These are phyloP conservation scores for Drosophila ananassae DNA, from an alignment of 1,140 invertebrate species.

Conservation along the genomic window DNA sequence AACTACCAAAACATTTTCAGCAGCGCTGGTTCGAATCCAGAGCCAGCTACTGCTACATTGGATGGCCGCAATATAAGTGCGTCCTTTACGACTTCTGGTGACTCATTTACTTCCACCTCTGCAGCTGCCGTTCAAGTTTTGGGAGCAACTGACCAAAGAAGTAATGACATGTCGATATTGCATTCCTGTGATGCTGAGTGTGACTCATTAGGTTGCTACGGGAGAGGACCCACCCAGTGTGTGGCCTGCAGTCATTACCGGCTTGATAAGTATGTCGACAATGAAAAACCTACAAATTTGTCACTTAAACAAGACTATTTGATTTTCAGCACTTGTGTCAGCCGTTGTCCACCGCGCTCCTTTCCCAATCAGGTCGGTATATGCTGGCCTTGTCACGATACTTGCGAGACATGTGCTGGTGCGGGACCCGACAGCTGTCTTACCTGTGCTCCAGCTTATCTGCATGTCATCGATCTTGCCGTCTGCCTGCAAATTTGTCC, in stretches of 20 bases:
- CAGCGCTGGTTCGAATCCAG: conserved; percentile 88
- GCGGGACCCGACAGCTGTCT: conserved; percentile 93
- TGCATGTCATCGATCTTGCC: conserved; percentile 90
- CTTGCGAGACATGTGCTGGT: conserved; percentile 92
- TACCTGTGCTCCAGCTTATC: conserved; percentile 91
- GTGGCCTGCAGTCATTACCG: conserved; percentile 91
- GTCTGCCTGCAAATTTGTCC: conserved; percentile 93
- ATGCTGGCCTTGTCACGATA: conserved; percentile 93
- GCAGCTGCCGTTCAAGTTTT: conserved; percentile 84
- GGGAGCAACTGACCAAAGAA: conserved; percentile 79
- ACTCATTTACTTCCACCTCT: background rate
- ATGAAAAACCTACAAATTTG: background rate
- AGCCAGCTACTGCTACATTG: conserved; percentile 88
- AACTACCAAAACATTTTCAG: conserved; percentile 89
- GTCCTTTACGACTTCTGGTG: background rate
- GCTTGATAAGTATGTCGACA: conserved; percentile 89
- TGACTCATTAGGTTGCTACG: conserved; percentile 92
- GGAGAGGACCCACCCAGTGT: conserved; percentile 91
- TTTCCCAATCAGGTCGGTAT: conserved; percentile 90
- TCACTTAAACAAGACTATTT: background rate
- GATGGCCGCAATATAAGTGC: conserved; percentile 86
- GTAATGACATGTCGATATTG: conserved; percentile 87
- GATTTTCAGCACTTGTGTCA: conserved; percentile 89
- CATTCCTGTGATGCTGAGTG: conserved; percentile 93
- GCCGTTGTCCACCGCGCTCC: conserved; percentile 91